Percentiles rank a stretch among this genome's conserved stretches.
Conservation (phyloP, 2,113 vertebrate species). For the Sander lucioperca region DNA sequence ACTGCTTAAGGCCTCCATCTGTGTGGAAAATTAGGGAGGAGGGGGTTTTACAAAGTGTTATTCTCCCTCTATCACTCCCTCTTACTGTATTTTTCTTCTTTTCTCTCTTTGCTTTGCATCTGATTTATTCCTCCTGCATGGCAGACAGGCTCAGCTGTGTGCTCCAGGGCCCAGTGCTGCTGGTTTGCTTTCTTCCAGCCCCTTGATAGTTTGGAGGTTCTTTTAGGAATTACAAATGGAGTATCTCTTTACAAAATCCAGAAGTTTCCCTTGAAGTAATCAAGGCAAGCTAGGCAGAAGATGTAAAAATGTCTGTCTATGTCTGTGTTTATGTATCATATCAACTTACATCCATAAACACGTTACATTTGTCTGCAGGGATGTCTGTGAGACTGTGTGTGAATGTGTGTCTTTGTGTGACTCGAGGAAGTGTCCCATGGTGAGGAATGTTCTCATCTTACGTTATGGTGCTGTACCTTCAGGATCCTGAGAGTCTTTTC, state of each 20-base stretch:
- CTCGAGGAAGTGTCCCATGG: conserved; percentile 17
- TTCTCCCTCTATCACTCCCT: conserved; percentile 34
- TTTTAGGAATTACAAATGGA: conserved; percentile 48
- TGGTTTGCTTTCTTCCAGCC: conserved; percentile 41
- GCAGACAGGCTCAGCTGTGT: conserved; percentile 51
- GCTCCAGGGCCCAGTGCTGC: conserved; percentile 32
- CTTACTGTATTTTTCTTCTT: conserved; percentile 35
- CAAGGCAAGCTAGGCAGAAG: background rate
- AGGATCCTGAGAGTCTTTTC: conserved; percentile 17
- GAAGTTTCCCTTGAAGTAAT: conserved; percentile 32
- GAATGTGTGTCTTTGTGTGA: conserved; percentile 24
- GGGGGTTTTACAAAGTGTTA: conserved; percentile 24
- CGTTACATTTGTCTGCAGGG: background rate
- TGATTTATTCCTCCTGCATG: conserved; percentile 70
- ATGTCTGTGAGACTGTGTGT: background rate
- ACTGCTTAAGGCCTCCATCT: conserved; percentile 66
- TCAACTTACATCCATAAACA: conserved; percentile 16
- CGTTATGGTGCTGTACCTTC: conserved; percentile 1
- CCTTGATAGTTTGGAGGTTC: conserved; percentile 44
- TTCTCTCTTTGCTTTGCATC: conserved; percentile 49
- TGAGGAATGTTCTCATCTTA: conserved; percentile 32
- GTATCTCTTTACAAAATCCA: conserved; percentile 46
- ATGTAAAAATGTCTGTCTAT: conserved; percentile 12
- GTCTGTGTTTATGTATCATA: conserved; percentile 28
- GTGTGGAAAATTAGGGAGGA: conserved; percentile 67